Evolutionary conservation across 2,888 invertebrate genomes (phyloP).

Genomic region (Cerceris ruficornis): DNA sequence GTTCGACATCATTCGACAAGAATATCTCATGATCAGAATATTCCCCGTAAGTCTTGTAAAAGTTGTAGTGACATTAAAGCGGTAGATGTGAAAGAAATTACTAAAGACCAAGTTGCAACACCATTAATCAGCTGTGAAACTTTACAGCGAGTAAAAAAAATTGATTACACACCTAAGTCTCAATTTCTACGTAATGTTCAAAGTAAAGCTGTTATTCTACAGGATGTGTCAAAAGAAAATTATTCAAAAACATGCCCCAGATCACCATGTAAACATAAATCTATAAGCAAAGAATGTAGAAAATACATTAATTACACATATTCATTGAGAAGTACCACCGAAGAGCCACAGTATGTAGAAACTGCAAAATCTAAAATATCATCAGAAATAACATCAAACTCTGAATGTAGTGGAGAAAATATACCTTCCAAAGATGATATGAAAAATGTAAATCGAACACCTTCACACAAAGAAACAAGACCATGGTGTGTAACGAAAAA

Average conservation of each 20-base stretch:
- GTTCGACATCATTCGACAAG: constrained; percentile 45
- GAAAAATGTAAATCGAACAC: constrained; percentile 20
- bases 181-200: constrained; percentile 72
- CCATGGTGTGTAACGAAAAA: constrained; percentile 40
- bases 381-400: not conserved
- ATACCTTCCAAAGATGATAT: constrained; percentile 5
- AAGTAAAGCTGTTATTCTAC: constrained; percentile 53
- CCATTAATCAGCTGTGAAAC: constrained; percentile 68
- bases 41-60: constrained; percentile 52
- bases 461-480: constrained; percentile 32
- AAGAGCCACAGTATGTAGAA: not conserved
- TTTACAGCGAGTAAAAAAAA: constrained; percentile 64
- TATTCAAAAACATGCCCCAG: constrained; percentile 17
- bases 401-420: constrained; percentile 16
- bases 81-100: constrained; percentile 10
- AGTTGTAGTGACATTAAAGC: constrained; percentile 43
- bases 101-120: not conserved
- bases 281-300: not conserved
- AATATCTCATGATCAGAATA: constrained; percentile 43
- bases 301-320: not conserved
- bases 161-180: constrained; percentile 73
- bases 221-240: constrained; percentile 15
- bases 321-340: not conserved
- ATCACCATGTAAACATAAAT: constrained; percentile 25
- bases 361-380: not conserved